A percentile compares a stretch with the other conserved stretches of the same genome.
Conservation (phyloP, 2,113 vertebrate genomes). For the Rana temporaria region DNA sequence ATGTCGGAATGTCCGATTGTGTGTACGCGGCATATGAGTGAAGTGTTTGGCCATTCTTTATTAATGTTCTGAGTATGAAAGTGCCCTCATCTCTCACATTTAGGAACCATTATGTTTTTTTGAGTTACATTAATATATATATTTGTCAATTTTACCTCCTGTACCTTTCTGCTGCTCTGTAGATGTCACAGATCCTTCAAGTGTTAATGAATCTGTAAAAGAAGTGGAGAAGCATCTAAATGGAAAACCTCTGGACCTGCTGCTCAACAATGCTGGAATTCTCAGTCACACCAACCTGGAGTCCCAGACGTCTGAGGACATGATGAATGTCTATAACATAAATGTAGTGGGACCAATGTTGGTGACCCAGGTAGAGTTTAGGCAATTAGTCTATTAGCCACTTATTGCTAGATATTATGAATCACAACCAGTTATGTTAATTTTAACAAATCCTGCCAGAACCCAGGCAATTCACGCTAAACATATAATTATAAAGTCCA, state of each 20-base stretch:
- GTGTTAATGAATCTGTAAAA: conserved; percentile 13
- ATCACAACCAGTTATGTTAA: too few relatives aligned
- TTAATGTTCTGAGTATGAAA: too few relatives aligned
- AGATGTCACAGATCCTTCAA: conserved; percentile 61
- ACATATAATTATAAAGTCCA: too few relatives aligned
- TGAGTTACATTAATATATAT: background rate
- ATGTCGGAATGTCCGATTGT: too few relatives aligned
- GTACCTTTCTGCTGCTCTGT: background rate
- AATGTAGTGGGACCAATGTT: conserved; percentile 62
- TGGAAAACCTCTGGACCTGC: conserved; percentile 62
- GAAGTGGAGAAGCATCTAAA: conserved; percentile 60
- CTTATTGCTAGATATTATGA: too few relatives aligned
- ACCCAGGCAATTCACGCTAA: too few relatives aligned
- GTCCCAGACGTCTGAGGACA: conserved; percentile 51
- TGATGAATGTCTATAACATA: conserved; percentile 58
- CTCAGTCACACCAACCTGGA: conserved; percentile 17
- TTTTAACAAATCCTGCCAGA: too few relatives aligned
- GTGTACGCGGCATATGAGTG: too few relatives aligned
- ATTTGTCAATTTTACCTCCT: background rate
- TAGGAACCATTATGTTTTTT: too few relatives aligned
- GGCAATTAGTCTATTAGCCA: too few relatives aligned
- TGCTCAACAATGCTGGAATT: conserved; percentile 65
- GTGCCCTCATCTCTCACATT: too few relatives aligned
- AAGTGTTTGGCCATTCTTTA: too few relatives aligned
- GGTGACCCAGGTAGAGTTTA: conserved; percentile 61